Evolutionary conservation across 1,140 invertebrate species (phyloP), one percentile per base, ranked within the genome.

Genomic region (Brachionus angularis): DNA sequence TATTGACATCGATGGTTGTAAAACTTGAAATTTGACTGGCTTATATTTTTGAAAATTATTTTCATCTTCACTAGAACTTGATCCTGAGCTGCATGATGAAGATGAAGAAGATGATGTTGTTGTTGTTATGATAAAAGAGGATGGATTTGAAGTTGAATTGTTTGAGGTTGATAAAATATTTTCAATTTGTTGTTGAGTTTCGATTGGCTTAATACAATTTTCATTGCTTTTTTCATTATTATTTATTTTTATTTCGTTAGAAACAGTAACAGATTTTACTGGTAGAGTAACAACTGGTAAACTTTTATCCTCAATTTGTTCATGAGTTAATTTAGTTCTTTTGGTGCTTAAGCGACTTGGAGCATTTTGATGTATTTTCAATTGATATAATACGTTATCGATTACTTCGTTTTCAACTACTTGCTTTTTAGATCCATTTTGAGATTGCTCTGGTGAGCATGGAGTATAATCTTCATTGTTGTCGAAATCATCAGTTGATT

Each of bases 311-410:
- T n/a, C n/a, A n/a, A n/a, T n/a, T n/a, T n/a, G n/a, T 36, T 58
- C 53, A 39, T 2, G 14, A 10, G 14, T 58, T n/a, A 58, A 21
- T 67, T 67, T 67, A 10, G 62, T 67, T 67, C 62, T 14, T 67
- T 67, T 67, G 18, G 42, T 67, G 25, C 62, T 67, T 47, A 67
- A 31, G 34, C 62, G 21, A 67, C 62, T 67, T 67, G 62, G 62
- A 34, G 62, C 62, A 67, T 67, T 67, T 67, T 67, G 62, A 16
- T 67, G 62, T 12, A 23, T 23, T 50, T 50, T 46, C 29, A 67
- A 67, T 47, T 67, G 62, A 36, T 50, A 46, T 5, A 67, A 33
- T 47, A 67, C 62, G 47, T 67, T 67, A 8, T 47, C 16, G n/a
- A 67, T 67, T 3, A 67, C 62, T 33, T 50, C 47, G 29, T 18